Evolutionary conservation across 2,888 invertebrate species (phyloP).

Genomic region (Hanleya hanleyi): DNA sequence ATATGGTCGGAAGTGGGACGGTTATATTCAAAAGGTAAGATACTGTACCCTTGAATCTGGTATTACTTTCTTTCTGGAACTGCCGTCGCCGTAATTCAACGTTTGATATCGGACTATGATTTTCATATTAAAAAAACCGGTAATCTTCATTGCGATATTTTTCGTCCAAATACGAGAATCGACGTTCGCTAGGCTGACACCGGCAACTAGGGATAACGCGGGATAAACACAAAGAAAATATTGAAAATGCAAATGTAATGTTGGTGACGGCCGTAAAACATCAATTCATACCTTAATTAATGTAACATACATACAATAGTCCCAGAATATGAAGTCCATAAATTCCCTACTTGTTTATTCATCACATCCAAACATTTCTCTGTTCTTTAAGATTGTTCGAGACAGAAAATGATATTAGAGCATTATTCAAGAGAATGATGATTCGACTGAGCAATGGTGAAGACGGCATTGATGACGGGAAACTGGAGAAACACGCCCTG

Average conservation of each 20-base stretch:
- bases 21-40: not conserved
- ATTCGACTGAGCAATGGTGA: not conserved
- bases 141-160: too few species aligned
- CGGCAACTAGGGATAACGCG: too few species aligned
- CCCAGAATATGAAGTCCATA: not conserved
- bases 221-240: too few species aligned
- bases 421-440: not conserved
- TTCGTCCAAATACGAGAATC: too few species aligned
- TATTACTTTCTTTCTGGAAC: too few species aligned
- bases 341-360: not conserved
- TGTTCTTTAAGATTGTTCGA: not conserved
- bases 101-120: too few species aligned
- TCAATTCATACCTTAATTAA: too few species aligned
- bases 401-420: not conserved
- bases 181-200: too few species aligned
- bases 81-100: too few species aligned
- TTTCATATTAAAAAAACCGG: too few species aligned
- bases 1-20: not conserved
- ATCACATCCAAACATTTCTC: not conserved
- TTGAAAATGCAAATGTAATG: too few species aligned
- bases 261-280: too few species aligned
- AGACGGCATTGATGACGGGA: not conserved
- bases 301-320: not conserved
- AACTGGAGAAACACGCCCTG: conserved; percentile 21
- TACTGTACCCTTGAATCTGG: not conserved